phyloP scores from a whole-genome alignment of 2,797 vertebrate species.

The Pelobates cultripes region DNA sequence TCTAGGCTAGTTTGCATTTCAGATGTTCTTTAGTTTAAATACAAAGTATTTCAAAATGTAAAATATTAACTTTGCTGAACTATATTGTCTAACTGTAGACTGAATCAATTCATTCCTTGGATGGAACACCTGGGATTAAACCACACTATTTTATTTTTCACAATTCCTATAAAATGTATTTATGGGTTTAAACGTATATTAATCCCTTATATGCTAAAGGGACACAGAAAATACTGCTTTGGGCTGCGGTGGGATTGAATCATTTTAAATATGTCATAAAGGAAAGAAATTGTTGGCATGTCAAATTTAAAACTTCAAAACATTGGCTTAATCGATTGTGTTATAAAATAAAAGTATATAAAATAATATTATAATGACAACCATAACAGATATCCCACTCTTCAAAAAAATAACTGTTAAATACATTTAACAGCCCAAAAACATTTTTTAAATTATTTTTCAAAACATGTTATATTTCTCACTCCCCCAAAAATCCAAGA shows the following conservation, averaged over 20 bases:
- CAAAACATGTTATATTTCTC: too few relatives aligned
- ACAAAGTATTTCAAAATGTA: not conserved
- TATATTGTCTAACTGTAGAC: constrained; percentile 11
- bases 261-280: not conserved
- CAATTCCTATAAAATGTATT: constrained; percentile 26
- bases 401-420: too few relatives aligned
- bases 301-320: not conserved
- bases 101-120: constrained; percentile 8
- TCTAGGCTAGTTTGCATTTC: not conserved
- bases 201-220: not conserved
- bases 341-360: not conserved
- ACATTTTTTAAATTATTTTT: too few relatives aligned
- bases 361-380: too few relatives aligned
- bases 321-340: not conserved
- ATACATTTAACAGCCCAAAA: too few relatives aligned
- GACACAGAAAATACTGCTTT: not conserved
- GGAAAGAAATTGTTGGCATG: not conserved
- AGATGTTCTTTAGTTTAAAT: not conserved
- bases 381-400: too few relatives aligned
- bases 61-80: not conserved
- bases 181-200: constrained; percentile 10
- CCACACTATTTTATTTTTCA: not conserved
- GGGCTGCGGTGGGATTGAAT: not conserved
- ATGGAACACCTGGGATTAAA: constrained; percentile 17
- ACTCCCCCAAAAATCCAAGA: too few relatives aligned